A percentile compares a stretch with the other conserved stretches of the same genome.
These are phyloP conservation scores for Microctonus brassicae DNA, from an alignment of 2,888 invertebrate species.

Conservation along the genomic window DNA sequence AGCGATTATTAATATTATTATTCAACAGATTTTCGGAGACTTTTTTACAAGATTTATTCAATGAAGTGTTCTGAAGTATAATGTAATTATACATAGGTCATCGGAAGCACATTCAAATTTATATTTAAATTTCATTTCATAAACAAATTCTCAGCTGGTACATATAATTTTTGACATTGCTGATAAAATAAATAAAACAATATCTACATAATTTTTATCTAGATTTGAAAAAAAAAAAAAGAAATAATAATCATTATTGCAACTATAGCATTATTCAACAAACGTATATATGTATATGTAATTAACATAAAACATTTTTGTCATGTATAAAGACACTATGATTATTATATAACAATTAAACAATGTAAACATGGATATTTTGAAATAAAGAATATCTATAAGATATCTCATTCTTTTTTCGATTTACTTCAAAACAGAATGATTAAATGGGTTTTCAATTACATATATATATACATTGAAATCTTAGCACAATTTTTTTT, in stretches of 20 bases:
- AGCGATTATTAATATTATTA: no score
- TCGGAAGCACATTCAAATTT: constrained; percentile 42
- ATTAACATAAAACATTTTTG: not conserved
- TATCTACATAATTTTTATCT: not conserved
- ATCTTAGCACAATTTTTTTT: not conserved
- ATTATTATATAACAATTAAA: not conserved
- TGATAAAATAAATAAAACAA: not conserved
- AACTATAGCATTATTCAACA: not conserved
- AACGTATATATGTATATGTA: not conserved
- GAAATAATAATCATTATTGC: not conserved
- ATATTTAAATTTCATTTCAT: not conserved
- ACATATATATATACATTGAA: not conserved
- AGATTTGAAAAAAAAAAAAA: not conserved
- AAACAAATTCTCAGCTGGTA: not conserved
- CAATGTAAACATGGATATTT: not conserved
- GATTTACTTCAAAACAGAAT: not conserved
- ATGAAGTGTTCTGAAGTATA: no score
- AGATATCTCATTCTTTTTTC: not conserved
- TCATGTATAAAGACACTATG: not conserved
- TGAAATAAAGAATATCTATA: not conserved
- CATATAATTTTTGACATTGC: not conserved
- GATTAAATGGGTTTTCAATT: not conserved
- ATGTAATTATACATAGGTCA: constrained; percentile 37
- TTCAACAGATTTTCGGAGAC: no score
- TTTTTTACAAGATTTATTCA: no score